These are phyloP conservation scores for Adrianichthys oophorus DNA, from an alignment of 2,797 vertebrate species.

Conservation along the genomic window DNA sequence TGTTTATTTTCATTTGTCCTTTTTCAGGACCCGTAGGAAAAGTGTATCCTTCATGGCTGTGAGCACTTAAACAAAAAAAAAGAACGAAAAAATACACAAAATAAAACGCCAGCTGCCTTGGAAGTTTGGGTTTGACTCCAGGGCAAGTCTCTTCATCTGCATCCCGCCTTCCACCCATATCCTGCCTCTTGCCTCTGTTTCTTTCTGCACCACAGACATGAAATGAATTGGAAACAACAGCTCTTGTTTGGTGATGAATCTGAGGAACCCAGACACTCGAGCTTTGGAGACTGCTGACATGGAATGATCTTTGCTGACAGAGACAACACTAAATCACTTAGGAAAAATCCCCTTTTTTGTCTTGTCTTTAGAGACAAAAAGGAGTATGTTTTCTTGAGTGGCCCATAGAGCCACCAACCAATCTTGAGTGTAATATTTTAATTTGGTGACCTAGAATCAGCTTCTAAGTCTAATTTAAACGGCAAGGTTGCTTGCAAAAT, in stretches of 20 bases:
- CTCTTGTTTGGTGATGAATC: slow-evolving; percentile 79
- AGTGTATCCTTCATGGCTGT: slow-evolving; percentile 56
- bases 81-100: too few relatives aligned
- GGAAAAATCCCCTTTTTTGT: slow-evolving; percentile 22
- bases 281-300: slow-evolving; percentile 82
- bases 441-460: slow-evolving; percentile 8
- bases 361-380: slow-evolving; percentile 38
- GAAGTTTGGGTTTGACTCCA: slow-evolving; percentile 51
- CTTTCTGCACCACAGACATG: slow-evolving; percentile 60
- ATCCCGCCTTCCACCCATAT: slow-evolving; percentile 4
- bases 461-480: neutral
- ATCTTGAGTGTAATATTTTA: slow-evolving; percentile 1
- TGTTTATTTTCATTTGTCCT: slow-evolving; percentile 63
- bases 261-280: slow-evolving; percentile 83
- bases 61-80: slow-evolving; percentile 47
- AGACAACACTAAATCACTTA: slow-evolving; percentile 79
- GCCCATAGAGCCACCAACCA: slow-evolving; percentile 22
- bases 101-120: slow-evolving; percentile 29
- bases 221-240: slow-evolving; percentile 85
- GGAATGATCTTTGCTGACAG: slow-evolving; percentile 85
- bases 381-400: slow-evolving; percentile 50
- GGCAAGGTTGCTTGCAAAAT: slow-evolving; percentile 6
- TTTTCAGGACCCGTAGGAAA: slow-evolving; percentile 59
- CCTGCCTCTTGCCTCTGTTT: slow-evolving; percentile 63
- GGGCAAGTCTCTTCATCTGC: slow-evolving; percentile 38